Percentiles rank a stretch among this genome's conserved stretches.
Evolutionary conservation across 2,888 invertebrate genomes (phyloP).

Genomic region (Pandemis cinnamomeana): DNA sequence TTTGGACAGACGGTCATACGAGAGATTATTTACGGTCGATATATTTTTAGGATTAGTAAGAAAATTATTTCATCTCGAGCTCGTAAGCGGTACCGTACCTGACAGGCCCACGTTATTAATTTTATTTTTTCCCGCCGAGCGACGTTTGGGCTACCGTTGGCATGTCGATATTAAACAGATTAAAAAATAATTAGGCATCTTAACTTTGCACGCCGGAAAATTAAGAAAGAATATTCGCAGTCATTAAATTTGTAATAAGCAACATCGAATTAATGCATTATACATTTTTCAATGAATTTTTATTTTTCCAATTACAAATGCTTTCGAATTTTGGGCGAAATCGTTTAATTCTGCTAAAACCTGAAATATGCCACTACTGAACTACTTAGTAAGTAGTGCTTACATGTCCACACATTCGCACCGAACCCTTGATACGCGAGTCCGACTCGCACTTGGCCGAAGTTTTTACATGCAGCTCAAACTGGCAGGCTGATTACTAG

Average conservation of each 20-base stretch:
- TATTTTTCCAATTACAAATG: too few species aligned
- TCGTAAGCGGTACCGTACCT: constrained; percentile 53
- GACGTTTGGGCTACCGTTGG: constrained; percentile 55
- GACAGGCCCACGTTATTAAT: constrained; percentile 33
- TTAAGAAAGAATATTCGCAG: neutral
- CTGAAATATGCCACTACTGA: too few species aligned
- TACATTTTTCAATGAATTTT: neutral
- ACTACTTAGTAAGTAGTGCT: too few species aligned
- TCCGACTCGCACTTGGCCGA: too few species aligned
- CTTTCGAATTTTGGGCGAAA: too few species aligned
- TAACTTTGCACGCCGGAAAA: neutral
- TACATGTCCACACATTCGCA: too few species aligned
- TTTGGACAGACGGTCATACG: constrained; percentile 74
- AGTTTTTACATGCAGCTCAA: too few species aligned
- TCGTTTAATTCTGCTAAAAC: too few species aligned
- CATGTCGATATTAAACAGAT: constrained; percentile 42
- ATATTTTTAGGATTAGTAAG: constrained; percentile 80
- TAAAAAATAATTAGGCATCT: constrained; percentile 38
- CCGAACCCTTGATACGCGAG: too few species aligned
- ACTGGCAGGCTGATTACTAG: too few species aligned
- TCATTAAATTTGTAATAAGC: neutral
- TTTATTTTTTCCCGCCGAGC: constrained; percentile 29
- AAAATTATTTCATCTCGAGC: constrained; percentile 79
- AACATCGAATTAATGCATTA: neutral
- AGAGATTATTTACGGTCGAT: constrained; percentile 76